Evolutionary conservation across 2,797 vertebrate genomes (phyloP), one percentile per base, ranked within the genome.

Genomic region (Oreortyx pictus): DNA sequence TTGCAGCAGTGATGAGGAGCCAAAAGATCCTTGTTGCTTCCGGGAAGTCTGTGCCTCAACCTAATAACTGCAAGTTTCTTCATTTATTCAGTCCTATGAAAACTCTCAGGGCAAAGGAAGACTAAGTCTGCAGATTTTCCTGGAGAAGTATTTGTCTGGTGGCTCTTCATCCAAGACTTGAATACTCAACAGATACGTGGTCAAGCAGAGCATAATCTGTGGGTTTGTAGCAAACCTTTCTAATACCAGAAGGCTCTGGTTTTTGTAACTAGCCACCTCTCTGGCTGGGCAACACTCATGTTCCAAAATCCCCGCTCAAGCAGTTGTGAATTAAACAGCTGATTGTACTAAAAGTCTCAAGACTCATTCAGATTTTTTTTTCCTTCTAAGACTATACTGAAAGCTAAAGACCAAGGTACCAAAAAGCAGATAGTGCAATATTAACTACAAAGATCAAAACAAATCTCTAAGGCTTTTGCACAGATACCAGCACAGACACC

Each of bases 401-500:
- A 72, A 59, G 31, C 11, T 25, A 68, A 73, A 65, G 59, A 46
- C 19, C 11, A n/a, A 67, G 20, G 16, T 14, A 43, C 60, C 61
- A 64, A 39, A 52, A 60, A 68, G 9, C 22, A 44, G n/a, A 33
- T 23, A 59, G 54, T 14, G 13, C 54, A 66, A 37, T 2, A 0
- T 22, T 35, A 46, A 41, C 19, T 20, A 27, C 22, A 62, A 70
- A 50, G 20, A 82, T 44, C 6, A 78, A 52, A 79, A 27, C 66
- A 6, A 15, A 11, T 46, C 46, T 47, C 31, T 57, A 29, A 19
- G 35, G 41, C 24, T 67, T 57, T 7, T 0, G 4, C 31, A 31
- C 3, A 2, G 44, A 66, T 73, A 57, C 37, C 46, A 62, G 37
- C 37, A 47, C 1, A 9, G 37, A 44, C 29, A n/a, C 0, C 1